Base-by-base conservation (phyloP, 1,140 invertebrate genomes). In the Colletes gigas region DNA sequence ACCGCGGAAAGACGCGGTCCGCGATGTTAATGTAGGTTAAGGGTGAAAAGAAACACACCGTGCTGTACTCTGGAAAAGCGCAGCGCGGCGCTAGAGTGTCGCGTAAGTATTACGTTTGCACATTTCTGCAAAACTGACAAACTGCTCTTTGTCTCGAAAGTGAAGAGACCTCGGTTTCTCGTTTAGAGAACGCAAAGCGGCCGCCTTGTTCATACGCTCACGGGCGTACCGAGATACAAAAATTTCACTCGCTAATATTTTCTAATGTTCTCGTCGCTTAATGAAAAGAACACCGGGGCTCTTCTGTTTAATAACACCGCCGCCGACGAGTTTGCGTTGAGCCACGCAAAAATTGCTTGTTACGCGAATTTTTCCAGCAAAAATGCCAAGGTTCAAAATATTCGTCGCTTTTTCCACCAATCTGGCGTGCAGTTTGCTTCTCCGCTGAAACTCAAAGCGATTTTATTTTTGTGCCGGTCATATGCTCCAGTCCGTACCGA, bases 1-100 rank as follows among this genome's bases (percentile, higher is more conserved):
- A 75, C 76, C 50, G 76, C 70, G 72, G 76, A 82, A 76, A 79
- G 66, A 75, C 70, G 71, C 70, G 75, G 21, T 71, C 71, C 39
- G 17, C 77, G 72, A 82, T 68, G 86, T 89, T 89, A 86, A 89
- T 88, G 82, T 86, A 86, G 77, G 81, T 86, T 83, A 76, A 69
- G 83, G 79, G 67, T 77, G 73, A 59, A 83, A 88, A 88, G 81
- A 78, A 88, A 85, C 50, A 82, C 80, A 62, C 70, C n/a, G 69
- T 77, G 44, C 21, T 65, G 67, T 68, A 52, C 67, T 59, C 62
- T 59, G 70, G 47, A 78, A 87, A 82, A 84, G 79, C 73, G 71
- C 63, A 74, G 55, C 79, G 2, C 52, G 30, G 55, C 21, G 66
- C 68, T 72, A 76, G 74, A 78, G 78, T 77, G 72, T 9, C 55